Conservation (phyloP, 2,797 vertebrate species). For the Sebastes steindachneri region DNA sequence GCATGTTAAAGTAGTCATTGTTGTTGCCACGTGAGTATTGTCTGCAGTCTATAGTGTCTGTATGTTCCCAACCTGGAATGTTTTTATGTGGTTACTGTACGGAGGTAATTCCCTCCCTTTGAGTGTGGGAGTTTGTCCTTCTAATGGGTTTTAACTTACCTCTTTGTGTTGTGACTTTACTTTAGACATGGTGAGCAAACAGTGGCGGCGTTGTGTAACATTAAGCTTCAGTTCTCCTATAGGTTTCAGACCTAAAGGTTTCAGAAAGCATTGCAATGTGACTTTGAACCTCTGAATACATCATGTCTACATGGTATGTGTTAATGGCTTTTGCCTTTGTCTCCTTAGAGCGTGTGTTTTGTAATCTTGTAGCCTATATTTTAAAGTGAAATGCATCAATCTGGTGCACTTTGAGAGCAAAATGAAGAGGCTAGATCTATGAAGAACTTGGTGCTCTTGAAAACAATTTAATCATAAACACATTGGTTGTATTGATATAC, state of each 20-base stretch:
- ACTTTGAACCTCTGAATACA: not conserved
- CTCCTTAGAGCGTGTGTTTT: too few relatives aligned
- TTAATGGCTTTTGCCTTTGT: not conserved
- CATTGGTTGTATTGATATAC: too few relatives aligned
- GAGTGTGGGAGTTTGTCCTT: not conserved
- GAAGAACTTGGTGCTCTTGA: too few relatives aligned
- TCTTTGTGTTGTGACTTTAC: not conserved
- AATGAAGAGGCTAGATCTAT: too few relatives aligned
- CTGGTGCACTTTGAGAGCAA: too few relatives aligned
- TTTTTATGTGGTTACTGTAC: not conserved
- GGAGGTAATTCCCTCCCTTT: not conserved
- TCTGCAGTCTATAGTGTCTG: too few relatives aligned
- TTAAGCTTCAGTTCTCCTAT: conserved; percentile 3
- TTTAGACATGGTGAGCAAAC: conserved; percentile 9
- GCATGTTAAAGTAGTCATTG: too few relatives aligned
- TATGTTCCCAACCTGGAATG: not conserved
- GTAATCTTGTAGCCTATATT: too few relatives aligned
- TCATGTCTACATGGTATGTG: not conserved
- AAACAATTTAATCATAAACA: too few relatives aligned
- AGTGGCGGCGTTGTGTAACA: conserved; percentile 36
- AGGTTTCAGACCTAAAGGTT: conserved; percentile 7
- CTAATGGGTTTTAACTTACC: conserved; percentile 12
- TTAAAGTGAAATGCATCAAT: too few relatives aligned
- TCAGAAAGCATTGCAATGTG: not conserved
- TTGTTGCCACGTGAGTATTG: too few relatives aligned